Conservation (phyloP, 2,113 vertebrate genomes). For the Hyperoodon ampullatus region DNA sequence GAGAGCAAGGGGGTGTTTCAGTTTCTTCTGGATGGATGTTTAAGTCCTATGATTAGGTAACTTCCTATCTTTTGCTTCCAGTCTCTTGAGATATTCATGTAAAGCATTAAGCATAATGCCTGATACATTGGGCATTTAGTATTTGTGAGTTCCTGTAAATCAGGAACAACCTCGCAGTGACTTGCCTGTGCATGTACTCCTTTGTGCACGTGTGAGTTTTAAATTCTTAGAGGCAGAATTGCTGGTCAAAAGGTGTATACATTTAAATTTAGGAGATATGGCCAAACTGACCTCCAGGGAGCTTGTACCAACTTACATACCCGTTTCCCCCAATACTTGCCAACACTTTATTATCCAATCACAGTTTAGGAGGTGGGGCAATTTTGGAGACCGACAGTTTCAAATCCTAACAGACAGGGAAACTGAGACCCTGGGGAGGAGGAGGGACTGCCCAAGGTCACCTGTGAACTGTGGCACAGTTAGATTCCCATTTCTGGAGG, state of each 20-base stretch:
- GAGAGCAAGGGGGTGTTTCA: background rate
- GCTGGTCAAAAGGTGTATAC: background rate
- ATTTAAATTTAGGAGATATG: background rate
- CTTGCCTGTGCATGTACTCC: background rate
- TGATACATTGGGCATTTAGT: background rate
- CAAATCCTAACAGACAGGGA: background rate
- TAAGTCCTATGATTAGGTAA: background rate
- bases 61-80: background rate
- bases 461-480: background rate
- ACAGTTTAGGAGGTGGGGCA: background rate
- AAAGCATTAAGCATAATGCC: background rate
- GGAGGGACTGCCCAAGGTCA: background rate
- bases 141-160: conserved; percentile 1
- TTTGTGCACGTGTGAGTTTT: background rate
- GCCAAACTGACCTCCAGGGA: background rate
- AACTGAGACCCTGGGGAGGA: background rate
- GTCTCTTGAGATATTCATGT: background rate
- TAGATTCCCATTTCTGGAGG: background rate
- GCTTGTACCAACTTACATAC: background rate
- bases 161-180: background rate
- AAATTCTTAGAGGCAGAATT: background rate
- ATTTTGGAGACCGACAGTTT: background rate
- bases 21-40: background rate
- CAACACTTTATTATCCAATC: background rate
- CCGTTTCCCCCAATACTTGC: background rate